Conservation (phyloP, 2,888 invertebrate genomes). For the Saturnia japonica region DNA sequence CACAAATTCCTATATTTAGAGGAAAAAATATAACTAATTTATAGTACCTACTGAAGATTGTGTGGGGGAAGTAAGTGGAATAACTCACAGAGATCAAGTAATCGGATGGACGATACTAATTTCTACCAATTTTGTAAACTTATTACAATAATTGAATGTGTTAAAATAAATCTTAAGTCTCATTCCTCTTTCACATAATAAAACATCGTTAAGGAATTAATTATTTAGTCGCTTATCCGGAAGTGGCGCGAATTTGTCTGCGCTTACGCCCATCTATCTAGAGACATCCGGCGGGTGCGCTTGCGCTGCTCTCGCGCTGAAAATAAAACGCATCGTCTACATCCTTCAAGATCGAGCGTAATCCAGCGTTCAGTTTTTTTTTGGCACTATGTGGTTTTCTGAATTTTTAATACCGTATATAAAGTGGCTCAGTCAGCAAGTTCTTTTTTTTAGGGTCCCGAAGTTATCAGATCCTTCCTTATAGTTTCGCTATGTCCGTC, state of each 20-base stretch:
- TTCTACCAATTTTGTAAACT: background rate
- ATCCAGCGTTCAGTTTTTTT: background rate
- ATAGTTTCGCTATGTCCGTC: too few relatives aligned
- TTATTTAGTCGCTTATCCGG: conserved; percentile 44
- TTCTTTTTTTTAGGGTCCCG: too few relatives aligned
- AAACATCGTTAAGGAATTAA: background rate
- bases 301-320: conserved; percentile 3
- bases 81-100: background rate
- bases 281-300: conserved; percentile 51
- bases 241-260: conserved; percentile 62
- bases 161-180: background rate
- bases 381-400: background rate
- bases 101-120: background rate
- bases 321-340: background rate
- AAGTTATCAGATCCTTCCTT: too few relatives aligned
- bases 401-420: background rate
- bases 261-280: conserved; percentile 69
- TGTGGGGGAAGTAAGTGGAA: background rate
- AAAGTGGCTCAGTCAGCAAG: too few relatives aligned
- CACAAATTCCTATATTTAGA: background rate
- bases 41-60: background rate
- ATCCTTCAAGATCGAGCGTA: background rate
- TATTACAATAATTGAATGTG: background rate
- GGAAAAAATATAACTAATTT: background rate
- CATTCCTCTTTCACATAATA: background rate